phyloP scores from a whole-genome alignment of 2,113 vertebrate species.

The Lucifuga dentata region DNA sequence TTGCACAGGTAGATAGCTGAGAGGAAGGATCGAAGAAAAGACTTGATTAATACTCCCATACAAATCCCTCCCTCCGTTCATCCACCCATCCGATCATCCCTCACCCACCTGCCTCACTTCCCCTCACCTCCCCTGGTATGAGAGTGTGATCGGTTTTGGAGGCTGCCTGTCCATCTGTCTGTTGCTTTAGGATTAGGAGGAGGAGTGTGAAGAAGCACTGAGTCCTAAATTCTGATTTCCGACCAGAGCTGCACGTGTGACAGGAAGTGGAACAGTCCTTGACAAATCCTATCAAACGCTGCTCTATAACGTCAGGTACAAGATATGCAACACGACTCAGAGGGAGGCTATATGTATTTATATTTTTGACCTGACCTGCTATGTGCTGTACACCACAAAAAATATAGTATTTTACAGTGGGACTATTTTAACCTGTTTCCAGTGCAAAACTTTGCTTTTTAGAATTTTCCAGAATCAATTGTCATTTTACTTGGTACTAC shows the following conservation, averaged over 20 bases:
- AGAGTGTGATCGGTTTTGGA: slow-evolving; percentile 10
- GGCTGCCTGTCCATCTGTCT: slow-evolving; percentile 15
- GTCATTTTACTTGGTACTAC: too few relatives aligned
- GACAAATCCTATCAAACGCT: slow-evolving; percentile 30
- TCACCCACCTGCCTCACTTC: slow-evolving; percentile 9
- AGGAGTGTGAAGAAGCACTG: slow-evolving; percentile 17
- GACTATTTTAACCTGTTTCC: too few relatives aligned
- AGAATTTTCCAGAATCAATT: too few relatives aligned
- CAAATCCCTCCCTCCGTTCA: slow-evolving; percentile 14
- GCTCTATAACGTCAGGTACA: not conserved
- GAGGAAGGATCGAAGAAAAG: slow-evolving; percentile 5
- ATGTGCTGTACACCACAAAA: too few relatives aligned
- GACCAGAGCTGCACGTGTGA: slow-evolving; percentile 29
- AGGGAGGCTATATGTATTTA: slow-evolving; percentile 4
- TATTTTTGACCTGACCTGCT: not conserved
- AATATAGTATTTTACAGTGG: too few relatives aligned
- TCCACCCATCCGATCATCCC: slow-evolving; percentile 23
- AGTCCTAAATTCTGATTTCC: not conserved
- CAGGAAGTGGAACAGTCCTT: slow-evolving; percentile 29
- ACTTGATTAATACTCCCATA: slow-evolving; percentile 20
- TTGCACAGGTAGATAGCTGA: slow-evolving; percentile 99
- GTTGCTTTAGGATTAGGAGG: slow-evolving; percentile 23
- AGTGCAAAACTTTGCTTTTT: too few relatives aligned
- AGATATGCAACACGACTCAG: not conserved
- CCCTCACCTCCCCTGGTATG: slow-evolving; percentile 14